Conservation (phyloP, 2,888 invertebrate genomes). For the Camponotus fellah region DNA sequence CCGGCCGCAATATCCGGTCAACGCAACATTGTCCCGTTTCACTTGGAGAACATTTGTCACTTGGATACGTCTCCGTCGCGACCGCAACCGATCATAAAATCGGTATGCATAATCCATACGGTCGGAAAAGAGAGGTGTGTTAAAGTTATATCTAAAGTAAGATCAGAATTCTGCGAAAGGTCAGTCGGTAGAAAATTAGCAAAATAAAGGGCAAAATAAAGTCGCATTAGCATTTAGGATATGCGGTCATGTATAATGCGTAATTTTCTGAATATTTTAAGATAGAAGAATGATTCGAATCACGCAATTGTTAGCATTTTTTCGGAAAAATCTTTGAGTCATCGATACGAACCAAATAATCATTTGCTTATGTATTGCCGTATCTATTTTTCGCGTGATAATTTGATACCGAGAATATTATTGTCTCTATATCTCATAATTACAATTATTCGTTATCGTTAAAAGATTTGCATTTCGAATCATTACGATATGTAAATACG, state of each 20-base stretch:
- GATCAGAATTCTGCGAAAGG: conserved; percentile 4
- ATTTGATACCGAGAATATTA: conserved; percentile 67
- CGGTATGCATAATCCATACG: conserved; percentile 62
- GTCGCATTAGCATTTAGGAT: conserved; percentile 43
- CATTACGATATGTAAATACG: not conserved
- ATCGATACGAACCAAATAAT: not conserved
- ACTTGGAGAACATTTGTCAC: conserved; percentile 1
- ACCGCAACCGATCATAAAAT: conserved; percentile 62
- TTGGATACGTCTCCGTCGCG: conserved; percentile 22
- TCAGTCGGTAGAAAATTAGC: not conserved
- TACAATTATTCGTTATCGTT: conserved; percentile 60
- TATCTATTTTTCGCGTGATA: conserved; percentile 54
- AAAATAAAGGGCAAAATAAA: not conserved
- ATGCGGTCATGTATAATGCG: conserved; percentile 44
- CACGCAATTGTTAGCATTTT: conserved; percentile 39
- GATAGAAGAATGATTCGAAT: conserved; percentile 23
- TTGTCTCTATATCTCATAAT: conserved; percentile 60
- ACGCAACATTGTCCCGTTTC: conserved; percentile 7
- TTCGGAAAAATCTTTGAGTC: conserved; percentile 39
- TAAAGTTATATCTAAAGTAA: not conserved
- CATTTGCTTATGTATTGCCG: not conserved
- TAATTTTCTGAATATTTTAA: conserved; percentile 1
- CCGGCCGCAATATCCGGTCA: not conserved
- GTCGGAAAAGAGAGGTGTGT: not conserved
- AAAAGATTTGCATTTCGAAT: conserved; percentile 62